Conservation (phyloP, 2,113 vertebrate species). For the Pampusana beccarii region DNA sequence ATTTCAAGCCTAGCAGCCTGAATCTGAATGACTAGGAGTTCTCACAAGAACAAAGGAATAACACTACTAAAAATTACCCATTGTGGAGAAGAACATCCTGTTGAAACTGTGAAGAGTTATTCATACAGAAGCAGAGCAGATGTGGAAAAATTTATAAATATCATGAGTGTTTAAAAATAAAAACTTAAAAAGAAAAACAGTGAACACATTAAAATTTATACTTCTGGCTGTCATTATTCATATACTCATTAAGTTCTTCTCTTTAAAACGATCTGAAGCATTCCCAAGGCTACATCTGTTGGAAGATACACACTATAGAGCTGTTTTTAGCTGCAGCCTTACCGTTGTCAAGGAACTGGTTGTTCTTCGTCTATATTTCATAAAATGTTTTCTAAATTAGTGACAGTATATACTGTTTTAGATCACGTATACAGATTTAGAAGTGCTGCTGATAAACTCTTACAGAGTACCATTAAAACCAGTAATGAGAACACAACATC, state of each 20-base stretch:
- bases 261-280: background rate
- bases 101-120: background rate
- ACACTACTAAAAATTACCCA: background rate
- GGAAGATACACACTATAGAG: background rate
- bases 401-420: background rate
- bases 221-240: background rate
- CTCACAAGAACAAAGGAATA: background rate
- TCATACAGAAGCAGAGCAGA: background rate
- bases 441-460: background rate
- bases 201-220: background rate
- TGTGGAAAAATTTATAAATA: background rate
- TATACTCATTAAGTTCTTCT: background rate
- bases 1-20: background rate
- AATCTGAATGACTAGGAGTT: background rate
- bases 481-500: background rate
- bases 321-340: background rate
- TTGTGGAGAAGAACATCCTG: background rate
- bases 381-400: background rate
- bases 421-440: background rate
- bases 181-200: background rate
- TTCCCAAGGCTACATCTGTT: background rate
- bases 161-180: background rate
- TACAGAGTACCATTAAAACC: background rate
- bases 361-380: background rate
- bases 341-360: background rate